Conservation (phyloP, 2,888 invertebrate species). For the Poecilus cupreus region DNA sequence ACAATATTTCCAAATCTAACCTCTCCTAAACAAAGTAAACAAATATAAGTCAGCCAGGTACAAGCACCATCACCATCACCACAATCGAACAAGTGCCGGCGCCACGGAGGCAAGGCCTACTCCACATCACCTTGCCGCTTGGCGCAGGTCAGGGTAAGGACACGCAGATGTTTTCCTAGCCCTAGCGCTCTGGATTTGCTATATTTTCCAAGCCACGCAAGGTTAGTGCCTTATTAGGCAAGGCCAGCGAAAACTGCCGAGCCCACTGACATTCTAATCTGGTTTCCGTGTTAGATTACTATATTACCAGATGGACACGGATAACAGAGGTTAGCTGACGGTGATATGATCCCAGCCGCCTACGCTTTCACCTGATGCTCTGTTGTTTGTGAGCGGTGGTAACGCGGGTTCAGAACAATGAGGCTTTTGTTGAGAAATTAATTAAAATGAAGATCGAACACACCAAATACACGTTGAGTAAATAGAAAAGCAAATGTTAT, state of each 20-base stretch:
- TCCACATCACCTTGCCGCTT: not conserved
- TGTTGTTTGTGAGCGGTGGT: too few relatives aligned
- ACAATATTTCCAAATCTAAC: too few relatives aligned
- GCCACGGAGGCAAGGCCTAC: constrained; percentile 11
- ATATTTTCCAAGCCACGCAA: not conserved
- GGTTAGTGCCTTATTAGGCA: constrained; percentile 49
- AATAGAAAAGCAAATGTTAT: too few relatives aligned
- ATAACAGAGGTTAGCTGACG: not conserved
- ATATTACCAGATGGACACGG: too few relatives aligned
- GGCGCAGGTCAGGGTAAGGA: constrained; percentile 25
- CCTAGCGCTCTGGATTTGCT: not conserved
- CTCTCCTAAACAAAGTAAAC: too few relatives aligned
- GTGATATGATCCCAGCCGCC: not conserved
- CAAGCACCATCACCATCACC: too few relatives aligned
- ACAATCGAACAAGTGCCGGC: constrained; percentile 31
- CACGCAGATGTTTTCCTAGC: not conserved
- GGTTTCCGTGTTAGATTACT: constrained; percentile 1
- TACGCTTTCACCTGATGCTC: not conserved
- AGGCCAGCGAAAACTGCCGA: not conserved
- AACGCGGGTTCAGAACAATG: too few relatives aligned
- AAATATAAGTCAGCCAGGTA: too few relatives aligned
- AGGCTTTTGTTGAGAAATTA: too few relatives aligned
- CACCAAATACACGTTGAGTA: too few relatives aligned
- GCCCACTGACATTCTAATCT: not conserved
- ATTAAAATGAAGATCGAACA: too few relatives aligned